Evolutionary conservation across 2,888 invertebrate genomes (phyloP).

Genomic region (Oscheius sp.): DNA sequence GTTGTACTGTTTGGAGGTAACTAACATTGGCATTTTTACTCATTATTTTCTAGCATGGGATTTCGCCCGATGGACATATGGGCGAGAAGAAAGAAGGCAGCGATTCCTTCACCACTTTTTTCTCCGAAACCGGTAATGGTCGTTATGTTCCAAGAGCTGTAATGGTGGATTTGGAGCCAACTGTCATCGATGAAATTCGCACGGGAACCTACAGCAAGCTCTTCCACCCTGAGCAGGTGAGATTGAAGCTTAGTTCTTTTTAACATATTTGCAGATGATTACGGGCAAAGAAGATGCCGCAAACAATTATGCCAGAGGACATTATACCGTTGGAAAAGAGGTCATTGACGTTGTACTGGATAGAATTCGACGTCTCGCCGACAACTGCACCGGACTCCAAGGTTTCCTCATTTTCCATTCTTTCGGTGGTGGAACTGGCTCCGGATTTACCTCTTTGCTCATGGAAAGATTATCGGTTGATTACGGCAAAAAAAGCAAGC

Average conservation of each 20-base stretch:
- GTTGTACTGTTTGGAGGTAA: constrained; percentile 77
- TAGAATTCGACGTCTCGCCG: constrained; percentile 75
- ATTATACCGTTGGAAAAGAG: constrained; percentile 87
- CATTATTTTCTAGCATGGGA: constrained; percentile 77
- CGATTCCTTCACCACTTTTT: constrained; percentile 72
- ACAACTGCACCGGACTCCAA: constrained; percentile 81
- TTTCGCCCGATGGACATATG: constrained; percentile 74
- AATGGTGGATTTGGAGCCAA: constrained; percentile 68
- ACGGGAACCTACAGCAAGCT: constrained; percentile 83
- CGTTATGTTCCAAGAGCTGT: constrained; percentile 77
- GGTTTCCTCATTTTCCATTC: constrained; percentile 89
- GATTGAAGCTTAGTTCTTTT: constrained; percentile 73
- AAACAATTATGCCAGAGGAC: constrained; percentile 96
- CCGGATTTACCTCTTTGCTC: constrained; percentile 86
- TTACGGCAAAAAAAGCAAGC: constrained; percentile 86
- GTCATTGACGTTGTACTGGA: constrained; percentile 65
- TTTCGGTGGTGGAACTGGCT: constrained; percentile 88
- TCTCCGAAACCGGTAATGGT: constrained; percentile 80
- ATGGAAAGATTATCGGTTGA: constrained; percentile 87
- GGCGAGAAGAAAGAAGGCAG: background rate
- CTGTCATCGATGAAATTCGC: constrained; percentile 81
- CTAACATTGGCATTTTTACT: constrained; percentile 77
- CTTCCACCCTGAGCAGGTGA: constrained; percentile 81
- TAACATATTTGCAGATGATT: too few relatives aligned
- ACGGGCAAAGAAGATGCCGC: constrained; percentile 97